These are phyloP conservation scores for Unio pictorum DNA, from an alignment of 2,888 invertebrate genomes.

Conservation along the genomic window DNA sequence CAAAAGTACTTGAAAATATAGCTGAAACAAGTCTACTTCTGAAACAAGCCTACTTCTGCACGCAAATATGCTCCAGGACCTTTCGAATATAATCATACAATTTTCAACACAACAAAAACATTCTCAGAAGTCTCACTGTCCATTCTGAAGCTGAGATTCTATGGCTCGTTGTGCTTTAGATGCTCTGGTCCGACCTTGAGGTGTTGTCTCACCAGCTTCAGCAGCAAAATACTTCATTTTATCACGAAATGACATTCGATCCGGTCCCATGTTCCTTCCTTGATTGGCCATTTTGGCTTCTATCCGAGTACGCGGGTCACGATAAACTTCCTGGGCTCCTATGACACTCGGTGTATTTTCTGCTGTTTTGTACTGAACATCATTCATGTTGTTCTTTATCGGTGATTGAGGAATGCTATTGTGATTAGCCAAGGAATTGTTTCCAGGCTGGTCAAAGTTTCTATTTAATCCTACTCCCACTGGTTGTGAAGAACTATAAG, in stretches of 20 bases:
- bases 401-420: conserved; percentile 19
- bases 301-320: conserved; percentile 92
- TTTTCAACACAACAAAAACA: too few relatives aligned
- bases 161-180: conserved; percentile 84
- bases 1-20: too few relatives aligned
- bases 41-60: too few relatives aligned
- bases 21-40: too few relatives aligned
- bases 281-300: conserved; percentile 78
- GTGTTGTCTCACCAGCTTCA: conserved; percentile 95
- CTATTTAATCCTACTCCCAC: not conserved
- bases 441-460: conserved; percentile 9
- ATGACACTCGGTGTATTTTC: conserved; percentile 94
- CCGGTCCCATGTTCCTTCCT: conserved; percentile 69
- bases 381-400: conserved; percentile 20
- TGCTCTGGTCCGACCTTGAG: conserved; percentile 95
- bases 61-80: too few relatives aligned
- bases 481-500: conserved; percentile 43
- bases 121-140: conserved; percentile 38
- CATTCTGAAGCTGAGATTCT: conserved; percentile 63
- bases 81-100: too few relatives aligned
- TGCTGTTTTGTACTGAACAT: conserved; percentile 52
- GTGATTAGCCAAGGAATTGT: conserved; percentile 11
- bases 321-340: conserved; percentile 98
- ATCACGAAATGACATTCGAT: conserved; percentile 96
- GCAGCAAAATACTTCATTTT: conserved; percentile 99